Evolutionary conservation across 2,888 invertebrate species (phyloP).

Genomic region (Mesorhabditis sp.): DNA sequence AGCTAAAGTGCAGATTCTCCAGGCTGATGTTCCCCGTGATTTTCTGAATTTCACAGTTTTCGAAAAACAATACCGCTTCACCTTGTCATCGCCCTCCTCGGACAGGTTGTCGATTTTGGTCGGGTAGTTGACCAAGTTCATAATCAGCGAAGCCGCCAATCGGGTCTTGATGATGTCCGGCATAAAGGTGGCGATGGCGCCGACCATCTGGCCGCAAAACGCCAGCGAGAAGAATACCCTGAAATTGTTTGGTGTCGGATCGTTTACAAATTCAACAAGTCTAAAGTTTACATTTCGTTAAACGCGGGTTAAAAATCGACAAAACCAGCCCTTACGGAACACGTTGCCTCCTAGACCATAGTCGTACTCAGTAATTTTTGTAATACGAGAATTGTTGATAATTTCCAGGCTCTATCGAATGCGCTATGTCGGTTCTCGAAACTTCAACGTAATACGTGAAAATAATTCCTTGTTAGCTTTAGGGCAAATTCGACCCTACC

Average conservation of each 20-base stretch:
- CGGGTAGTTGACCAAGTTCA: slow-evolving; percentile 58
- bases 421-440: no score
- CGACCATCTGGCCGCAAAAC: slow-evolving; percentile 63
- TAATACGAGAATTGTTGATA: no score
- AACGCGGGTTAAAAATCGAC: no score
- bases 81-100: slow-evolving; percentile 31
- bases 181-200: slow-evolving; percentile 59
- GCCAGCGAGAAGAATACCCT: slow-evolving; percentile 66
- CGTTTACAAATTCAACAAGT: no score
- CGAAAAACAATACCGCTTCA: slow-evolving; percentile 8
- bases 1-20: slow-evolving; percentile 58
- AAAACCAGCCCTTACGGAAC: no score
- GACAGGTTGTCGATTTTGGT: slow-evolving; percentile 59
- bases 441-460: no score
- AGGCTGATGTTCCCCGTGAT: slow-evolving; percentile 58
- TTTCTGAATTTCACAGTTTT: slow-evolving; percentile 25
- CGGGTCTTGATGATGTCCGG: slow-evolving; percentile 50
- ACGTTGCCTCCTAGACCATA: no score
- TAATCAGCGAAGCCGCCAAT: slow-evolving; percentile 60
- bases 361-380: no score
- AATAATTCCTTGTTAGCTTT: no score
- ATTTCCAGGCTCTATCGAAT: no score
- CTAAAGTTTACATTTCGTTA: no score
- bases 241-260: slow-evolving; percentile 16
- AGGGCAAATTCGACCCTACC: slow-evolving; percentile 16